Percentiles rank a stretch among this genome's conserved stretches.
Conservation (phyloP, 2,113 vertebrate genomes). For the Psammodynastes pulverulentus region DNA sequence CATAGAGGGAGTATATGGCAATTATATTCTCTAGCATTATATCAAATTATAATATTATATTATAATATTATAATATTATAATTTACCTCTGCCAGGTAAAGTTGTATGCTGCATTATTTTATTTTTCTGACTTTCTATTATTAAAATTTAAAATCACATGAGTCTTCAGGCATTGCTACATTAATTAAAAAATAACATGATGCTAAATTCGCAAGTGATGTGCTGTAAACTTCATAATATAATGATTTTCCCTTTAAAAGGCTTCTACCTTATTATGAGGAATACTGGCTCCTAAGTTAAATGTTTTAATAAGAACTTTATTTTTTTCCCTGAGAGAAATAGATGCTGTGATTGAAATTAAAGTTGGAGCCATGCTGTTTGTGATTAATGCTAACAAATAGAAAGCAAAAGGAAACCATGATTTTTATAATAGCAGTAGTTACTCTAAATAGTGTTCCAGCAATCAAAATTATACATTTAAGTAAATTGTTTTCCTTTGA, state of each 20-base stretch:
- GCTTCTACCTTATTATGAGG: constrained; percentile 21
- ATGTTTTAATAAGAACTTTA: constrained; percentile 42
- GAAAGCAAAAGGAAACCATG: constrained; percentile 46
- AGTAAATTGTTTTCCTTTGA: constrained; percentile 41
- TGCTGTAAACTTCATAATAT: constrained; percentile 31
- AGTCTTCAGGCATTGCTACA: constrained; percentile 13
- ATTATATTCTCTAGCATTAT: neutral
- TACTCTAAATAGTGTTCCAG: constrained; percentile 53
- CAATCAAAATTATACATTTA: constrained; percentile 39
- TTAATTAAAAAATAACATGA: constrained; percentile 35
- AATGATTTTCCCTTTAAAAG: constrained; percentile 33
- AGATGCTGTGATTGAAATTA: constrained; percentile 69
- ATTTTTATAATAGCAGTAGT: constrained; percentile 59
- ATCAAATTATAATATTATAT: neutral
- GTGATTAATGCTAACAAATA: constrained; percentile 63
- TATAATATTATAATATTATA: neutral
- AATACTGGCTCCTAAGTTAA: constrained; percentile 30
- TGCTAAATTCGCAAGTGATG: constrained; percentile 14
- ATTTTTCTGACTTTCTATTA: constrained; percentile 34
- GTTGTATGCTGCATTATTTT: constrained; percentile 15
- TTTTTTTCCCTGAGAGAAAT: constrained; percentile 56
- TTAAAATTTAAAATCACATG: constrained; percentile 10
- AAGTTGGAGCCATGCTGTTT: constrained; percentile 61
- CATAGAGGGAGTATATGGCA: neutral
- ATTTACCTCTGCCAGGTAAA: constrained; percentile 16